Percentiles rank a stretch among this genome's conserved stretches.
Conservation (phyloP, 1,140 invertebrate species). For the Bombus polaris region DNA sequence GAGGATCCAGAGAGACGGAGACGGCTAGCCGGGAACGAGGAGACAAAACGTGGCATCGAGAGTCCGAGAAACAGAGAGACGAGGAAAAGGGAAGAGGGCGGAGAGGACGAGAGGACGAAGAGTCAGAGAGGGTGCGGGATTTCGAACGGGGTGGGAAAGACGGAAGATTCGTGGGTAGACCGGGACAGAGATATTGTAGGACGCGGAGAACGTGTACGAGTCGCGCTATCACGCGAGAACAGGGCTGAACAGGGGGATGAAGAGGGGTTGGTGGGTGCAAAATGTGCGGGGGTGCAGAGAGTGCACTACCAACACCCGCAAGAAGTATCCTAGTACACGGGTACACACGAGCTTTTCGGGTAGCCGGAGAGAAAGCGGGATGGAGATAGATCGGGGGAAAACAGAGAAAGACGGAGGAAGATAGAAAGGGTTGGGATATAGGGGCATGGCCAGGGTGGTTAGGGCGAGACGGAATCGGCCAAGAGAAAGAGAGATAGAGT, state of each 20-base stretch:
- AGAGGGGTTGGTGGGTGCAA: background rate
- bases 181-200: conserved; percentile 55
- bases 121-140: conserved; percentile 11
- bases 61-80: conserved; percentile 35
- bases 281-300: conserved; percentile 15
- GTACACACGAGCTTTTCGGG: conserved; percentile 62
- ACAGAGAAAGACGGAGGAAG: conserved; percentile 1
- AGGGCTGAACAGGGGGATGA: conserved; percentile 14
- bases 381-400: conserved; percentile 8
- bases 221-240: conserved; percentile 50
- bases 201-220: conserved; percentile 35
- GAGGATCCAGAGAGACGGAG: conserved; percentile 40
- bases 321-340: conserved; percentile 60
- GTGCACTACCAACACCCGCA: conserved; percentile 53
- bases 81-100: background rate
- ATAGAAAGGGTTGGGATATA: conserved; percentile 15
- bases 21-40: conserved; percentile 8
- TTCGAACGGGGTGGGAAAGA: conserved; percentile 46
- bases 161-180: conserved; percentile 41
- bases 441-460: background rate
- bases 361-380: conserved; percentile 10
- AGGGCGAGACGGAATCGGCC: background rate
- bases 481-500: conserved; percentile 2
- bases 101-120: background rate
- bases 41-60: conserved; percentile 38